Conservation (phyloP, 2,113 vertebrate genomes). For the Oostethus manadensis region DNA sequence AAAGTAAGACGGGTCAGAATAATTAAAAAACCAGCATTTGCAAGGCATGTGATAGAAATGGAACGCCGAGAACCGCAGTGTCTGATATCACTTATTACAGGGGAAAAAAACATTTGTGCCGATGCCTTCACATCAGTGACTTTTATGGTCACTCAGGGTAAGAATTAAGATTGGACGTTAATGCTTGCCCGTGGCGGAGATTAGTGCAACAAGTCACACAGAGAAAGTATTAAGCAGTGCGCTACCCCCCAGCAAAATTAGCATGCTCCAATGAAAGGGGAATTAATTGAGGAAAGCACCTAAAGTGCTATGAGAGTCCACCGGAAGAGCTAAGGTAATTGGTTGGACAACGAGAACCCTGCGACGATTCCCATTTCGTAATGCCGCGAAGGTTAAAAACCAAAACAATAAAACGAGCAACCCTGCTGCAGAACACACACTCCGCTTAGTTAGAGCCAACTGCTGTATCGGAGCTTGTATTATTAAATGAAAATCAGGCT, state of each 20-base stretch:
- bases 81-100: no score
- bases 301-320: conserved; percentile 1
- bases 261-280: background rate
- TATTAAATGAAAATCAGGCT: conserved; percentile 30
- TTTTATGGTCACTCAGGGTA: background rate
- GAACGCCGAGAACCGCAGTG: no score
- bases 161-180: conserved; percentile 13
- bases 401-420: conserved; percentile 4
- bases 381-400: background rate
- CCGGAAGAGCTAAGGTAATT: background rate
- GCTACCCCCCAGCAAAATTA: background rate
- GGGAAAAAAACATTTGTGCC: no score
- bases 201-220: background rate
- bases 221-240: background rate
- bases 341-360: background rate
- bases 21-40: background rate
- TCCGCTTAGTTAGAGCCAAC: conserved; percentile 21
- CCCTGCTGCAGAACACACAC: background rate
- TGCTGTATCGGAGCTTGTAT: conserved; percentile 26
- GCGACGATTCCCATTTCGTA: background rate
- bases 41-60: no score
- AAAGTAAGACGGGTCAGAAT: background rate
- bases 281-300: conserved; percentile 6
- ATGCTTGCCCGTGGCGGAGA: conserved; percentile 6
- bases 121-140: background rate